Base-by-base conservation (phyloP, 2,113 vertebrate genomes). In the Platysteira castanea region DNA sequence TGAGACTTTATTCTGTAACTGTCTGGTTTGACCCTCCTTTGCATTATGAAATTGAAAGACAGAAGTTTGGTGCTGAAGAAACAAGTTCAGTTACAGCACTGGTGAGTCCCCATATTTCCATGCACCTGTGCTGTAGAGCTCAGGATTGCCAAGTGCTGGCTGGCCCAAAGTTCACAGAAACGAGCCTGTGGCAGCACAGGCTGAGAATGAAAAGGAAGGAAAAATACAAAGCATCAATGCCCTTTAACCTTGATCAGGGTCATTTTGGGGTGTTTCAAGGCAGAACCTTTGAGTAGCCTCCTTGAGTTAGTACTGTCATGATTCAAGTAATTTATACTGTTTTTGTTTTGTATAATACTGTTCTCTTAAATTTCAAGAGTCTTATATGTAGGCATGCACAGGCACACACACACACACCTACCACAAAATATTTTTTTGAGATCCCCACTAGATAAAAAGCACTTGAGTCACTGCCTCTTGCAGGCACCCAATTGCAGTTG, bases 151-250 rank as follows among this genome's bases (percentile, higher is more conserved):
- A 41, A 64, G 19, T 18, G 22, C 33, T 37, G 22, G 4, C 26
- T 90, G 18, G 41, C 10, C 37, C 20, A 2, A 2, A 16, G 15
- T 26, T 64, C n/a, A 52, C 3, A 79, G 71, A 69, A 92, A 46
- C 0, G 0, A 7, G 7, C 8, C 5, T 10, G 8, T 35, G 20
- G 20, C 67, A 76, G 21, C 53, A 85, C 1, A 1, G 27, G 14
- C 22, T 67, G 22, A 84, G 20, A 27, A n/a, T 4, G 10, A 78
- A 76, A 91, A 91, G n/a, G 53, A 44, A 19, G 16, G 31, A 68
- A 54, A 8, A 68, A 23, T 5, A 53, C n/a, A 87, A 92, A 91
- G 14, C 4, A 87, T 8, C 15, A 75, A 27, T 52, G 15, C 9
- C 18, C 24, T 59, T 75, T 60, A 71, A 26, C 22, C 2, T 19